Conservation (phyloP, 2,888 invertebrate species). For the Leptura quadrifasciata region DNA sequence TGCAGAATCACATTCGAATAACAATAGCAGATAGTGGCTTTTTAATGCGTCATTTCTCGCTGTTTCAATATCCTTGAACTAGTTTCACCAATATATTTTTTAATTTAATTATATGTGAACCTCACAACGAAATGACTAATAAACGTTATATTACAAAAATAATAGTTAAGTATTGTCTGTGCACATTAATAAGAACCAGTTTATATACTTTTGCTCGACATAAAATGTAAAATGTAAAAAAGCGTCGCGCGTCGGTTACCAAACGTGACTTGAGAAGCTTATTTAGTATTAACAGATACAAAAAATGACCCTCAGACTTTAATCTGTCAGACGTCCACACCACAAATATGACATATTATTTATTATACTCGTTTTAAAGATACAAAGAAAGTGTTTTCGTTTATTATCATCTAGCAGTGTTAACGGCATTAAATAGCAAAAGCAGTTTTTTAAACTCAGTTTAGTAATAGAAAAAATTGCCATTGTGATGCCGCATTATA, state of each 20-base stretch:
- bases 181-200: constrained; percentile 4
- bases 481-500: too few relatives aligned
- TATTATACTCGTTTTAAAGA: too few relatives aligned
- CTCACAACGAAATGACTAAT: background rate
- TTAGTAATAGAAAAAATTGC: too few relatives aligned
- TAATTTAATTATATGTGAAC: background rate
- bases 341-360: background rate
- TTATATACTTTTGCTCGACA: background rate
- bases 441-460: too few relatives aligned
- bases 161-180: constrained; percentile 1
- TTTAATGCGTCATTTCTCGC: background rate
- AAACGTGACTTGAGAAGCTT: background rate
- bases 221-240: constrained; percentile 3
- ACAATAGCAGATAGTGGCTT: background rate
- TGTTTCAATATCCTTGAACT: background rate
- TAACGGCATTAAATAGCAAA: too few relatives aligned
- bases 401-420: too few relatives aligned
- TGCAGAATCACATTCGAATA: background rate
- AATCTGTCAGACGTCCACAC: background rate
- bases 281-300: constrained; percentile 3
- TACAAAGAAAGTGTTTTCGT: too few relatives aligned
- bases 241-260: constrained; percentile 7
- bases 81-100: background rate
- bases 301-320: background rate
- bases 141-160: background rate